Evolutionary conservation across 2,113 vertebrate species (phyloP), one percentile per base, ranked within the genome.

Genomic region (Dasyprocta punctata): DNA sequence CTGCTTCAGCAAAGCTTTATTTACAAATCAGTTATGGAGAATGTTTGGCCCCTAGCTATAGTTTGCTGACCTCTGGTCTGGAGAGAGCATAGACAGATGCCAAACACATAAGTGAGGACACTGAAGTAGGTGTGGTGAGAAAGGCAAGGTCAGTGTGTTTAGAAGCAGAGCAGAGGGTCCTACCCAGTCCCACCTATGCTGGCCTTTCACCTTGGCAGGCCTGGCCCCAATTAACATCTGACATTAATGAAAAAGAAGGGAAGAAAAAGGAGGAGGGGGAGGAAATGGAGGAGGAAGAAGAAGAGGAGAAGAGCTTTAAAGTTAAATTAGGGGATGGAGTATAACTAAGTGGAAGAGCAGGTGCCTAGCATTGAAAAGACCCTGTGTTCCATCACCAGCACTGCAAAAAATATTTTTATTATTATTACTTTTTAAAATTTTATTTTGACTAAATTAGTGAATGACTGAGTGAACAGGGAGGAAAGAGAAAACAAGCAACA

Each of bases 61-160:
- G 14, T 71, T 44, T 69, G 30, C 56, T 36, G 41, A 33, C 26
- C 49, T 73, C 24, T 44, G 33, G 12, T 75, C 54, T 47, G 28
- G 47, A 69, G 26, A 44, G 44, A 85, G 63, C 19, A 17, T 2
- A 47, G 28, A 33, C 11, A 33, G 6, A 20, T 41, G 22, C 33
- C 24, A 33, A 4, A 19, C 20, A 82, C 56, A 38, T n/a, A 60
- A 4, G 4, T 7, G 71, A 44, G 71, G 44, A 2, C 41, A 7
- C 24, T 11, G 9, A 38, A 14, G 33, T 1, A 8, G 1, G 2
- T 33, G n/a, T 54, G 2, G 2, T 26, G 30, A 7, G n/a, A 47
- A 54, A 8, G 30, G 5, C 22, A 1, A 22, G 0, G 0, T 4
- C 2, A 33, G 4, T 0, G 58, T 26, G 10, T 16, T 0, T 7